Evolutionary conservation across 2,888 invertebrate genomes (phyloP).

Genomic region (Dynastes maya): DNA sequence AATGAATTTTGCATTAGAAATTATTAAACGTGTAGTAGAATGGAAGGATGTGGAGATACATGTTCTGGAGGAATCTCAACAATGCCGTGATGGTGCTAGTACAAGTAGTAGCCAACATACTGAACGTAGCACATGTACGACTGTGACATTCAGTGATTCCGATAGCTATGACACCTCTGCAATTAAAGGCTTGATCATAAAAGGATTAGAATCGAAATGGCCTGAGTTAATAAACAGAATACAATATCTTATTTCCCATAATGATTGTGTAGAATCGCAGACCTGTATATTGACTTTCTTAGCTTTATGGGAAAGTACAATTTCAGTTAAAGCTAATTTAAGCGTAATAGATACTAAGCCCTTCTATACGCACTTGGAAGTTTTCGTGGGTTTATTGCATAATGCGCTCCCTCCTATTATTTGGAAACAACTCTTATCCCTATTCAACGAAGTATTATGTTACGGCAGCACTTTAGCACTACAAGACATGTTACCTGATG

Average conservation of each 20-base stretch:
- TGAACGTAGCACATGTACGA: conserved; percentile 71
- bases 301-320: conserved; percentile 90
- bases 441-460: conserved; percentile 92
- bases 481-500: conserved; percentile 90
- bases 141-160: conserved; percentile 81
- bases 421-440: conserved; percentile 87
- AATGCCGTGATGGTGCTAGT: conserved; percentile 64
- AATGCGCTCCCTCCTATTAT: conserved; percentile 85
- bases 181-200: conserved; percentile 89
- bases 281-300: conserved; percentile 87
- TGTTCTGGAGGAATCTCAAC: conserved; percentile 80
- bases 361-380: conserved; percentile 88
- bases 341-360: conserved; percentile 92
- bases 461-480: conserved; percentile 92
- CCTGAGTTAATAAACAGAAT: conserved; percentile 84
- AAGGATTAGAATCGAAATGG: conserved; percentile 90
- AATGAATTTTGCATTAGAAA: conserved; percentile 87
- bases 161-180: conserved; percentile 90
- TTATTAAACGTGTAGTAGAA: conserved; percentile 89
- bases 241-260: conserved; percentile 74
- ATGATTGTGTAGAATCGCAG: conserved; percentile 77
- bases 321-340: conserved; percentile 91
- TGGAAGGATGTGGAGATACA: conserved; percentile 90
- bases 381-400: conserved; percentile 81
- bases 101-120: conserved; percentile 59